Conservation (phyloP, 1,140 invertebrate genomes). For the silkworm (Bombyx mori) region ASM3026992v2 NC_085113.1:6147501-6148000, state of each 20-base stretch:
- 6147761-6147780: slow-evolving; percentile 80
- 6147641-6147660: slow-evolving; percentile 74
- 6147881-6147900: no score
- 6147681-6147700: slow-evolving; percentile 78
- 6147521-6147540: not conserved
- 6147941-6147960: no score
- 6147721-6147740: slow-evolving; percentile 76
- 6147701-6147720: slow-evolving; percentile 75
- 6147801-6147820: no score
- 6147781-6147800: slow-evolving; percentile 16
- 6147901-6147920: no score
- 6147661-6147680: slow-evolving; percentile 78
- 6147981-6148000: no score
- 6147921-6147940: no score
- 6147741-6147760: slow-evolving; percentile 79
- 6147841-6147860: no score
- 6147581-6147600: slow-evolving; percentile 72
- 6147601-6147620: slow-evolving; percentile 52
- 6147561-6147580: slow-evolving; percentile 72
- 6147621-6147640: slow-evolving; percentile 51
- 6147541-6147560: slow-evolving; percentile 66
- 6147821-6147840: no score
- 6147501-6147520: no score
- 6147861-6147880: no score
- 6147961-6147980: no score